Conservation (phyloP, 2,113 vertebrate species). For the Toxotes jaculatrix region DNA sequence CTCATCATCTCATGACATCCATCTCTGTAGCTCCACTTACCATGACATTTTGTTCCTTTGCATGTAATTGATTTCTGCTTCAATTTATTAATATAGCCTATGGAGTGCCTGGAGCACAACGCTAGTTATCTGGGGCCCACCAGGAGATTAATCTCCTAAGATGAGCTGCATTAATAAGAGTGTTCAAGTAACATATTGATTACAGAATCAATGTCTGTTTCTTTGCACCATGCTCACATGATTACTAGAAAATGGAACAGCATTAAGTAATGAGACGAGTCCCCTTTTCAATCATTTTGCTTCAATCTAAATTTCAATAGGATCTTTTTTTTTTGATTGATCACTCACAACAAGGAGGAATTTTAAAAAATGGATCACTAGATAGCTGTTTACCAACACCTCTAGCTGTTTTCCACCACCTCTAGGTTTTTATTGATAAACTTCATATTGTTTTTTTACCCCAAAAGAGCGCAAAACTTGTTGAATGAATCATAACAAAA, state of each 20-base stretch:
- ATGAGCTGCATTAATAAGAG: constrained; percentile 75
- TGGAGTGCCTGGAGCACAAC: constrained; percentile 55
- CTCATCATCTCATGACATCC: constrained; percentile 49
- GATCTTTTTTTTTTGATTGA: constrained; percentile 29
- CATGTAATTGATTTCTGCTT: constrained; percentile 81
- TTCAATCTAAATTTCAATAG: constrained; percentile 42
- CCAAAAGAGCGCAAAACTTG: not conserved
- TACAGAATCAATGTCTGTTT: constrained; percentile 69
- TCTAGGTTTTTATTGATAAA: constrained; percentile 28
- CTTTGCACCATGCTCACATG: constrained; percentile 57
- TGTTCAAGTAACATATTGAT: constrained; percentile 76
- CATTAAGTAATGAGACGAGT: constrained; percentile 37
- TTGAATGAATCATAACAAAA: not conserved
- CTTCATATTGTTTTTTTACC: not conserved
- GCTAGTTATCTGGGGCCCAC: constrained; percentile 68
- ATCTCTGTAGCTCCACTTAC: constrained; percentile 48
- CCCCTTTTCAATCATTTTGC: constrained; percentile 50
- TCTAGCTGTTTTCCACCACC: constrained; percentile 8
- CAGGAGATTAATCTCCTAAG: constrained; percentile 71
- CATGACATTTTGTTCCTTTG: constrained; percentile 69
- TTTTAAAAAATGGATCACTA: not conserved
- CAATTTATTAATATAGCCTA: constrained; percentile 74
- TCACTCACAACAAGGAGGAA: not conserved
- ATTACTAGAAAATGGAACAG: constrained; percentile 60
- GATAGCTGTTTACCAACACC: not conserved